Conservation (phyloP, 2,888 invertebrate genomes). For the Sabatieria punctata region DNA sequence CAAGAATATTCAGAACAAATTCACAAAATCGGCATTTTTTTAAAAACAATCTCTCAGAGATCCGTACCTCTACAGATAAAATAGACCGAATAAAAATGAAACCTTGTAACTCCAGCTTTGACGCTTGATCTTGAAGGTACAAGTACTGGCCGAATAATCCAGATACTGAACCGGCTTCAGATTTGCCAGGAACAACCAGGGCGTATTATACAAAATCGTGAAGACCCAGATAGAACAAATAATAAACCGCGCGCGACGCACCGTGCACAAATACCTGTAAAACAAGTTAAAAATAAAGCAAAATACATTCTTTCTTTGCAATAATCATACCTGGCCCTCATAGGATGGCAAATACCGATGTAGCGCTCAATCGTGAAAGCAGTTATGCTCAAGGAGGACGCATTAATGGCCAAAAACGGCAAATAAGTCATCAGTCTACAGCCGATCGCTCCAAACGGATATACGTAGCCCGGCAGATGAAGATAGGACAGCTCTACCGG, state of each 20-base stretch:
- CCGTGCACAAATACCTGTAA: conserved; percentile 40
- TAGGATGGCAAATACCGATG: conserved; percentile 47
- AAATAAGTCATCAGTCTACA: conserved; percentile 42
- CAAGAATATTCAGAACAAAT: too few species aligned
- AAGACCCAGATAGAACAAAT: conserved; percentile 43
- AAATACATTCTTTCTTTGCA: too few species aligned
- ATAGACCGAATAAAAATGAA: not conserved
- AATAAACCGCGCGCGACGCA: conserved; percentile 43
- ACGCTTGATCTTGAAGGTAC: conserved; percentile 36
- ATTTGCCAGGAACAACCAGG: conserved; percentile 44
- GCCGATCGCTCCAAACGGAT: conserved; percentile 32
- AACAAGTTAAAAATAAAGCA: not conserved
- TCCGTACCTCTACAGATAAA: too few species aligned
- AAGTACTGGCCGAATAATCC: conserved; percentile 18
- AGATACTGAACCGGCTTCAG: conserved; percentile 21
- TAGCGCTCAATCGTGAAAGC: too few species aligned
- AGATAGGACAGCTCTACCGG: conserved; percentile 38
- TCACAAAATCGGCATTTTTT: too few species aligned
- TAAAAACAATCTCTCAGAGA: too few species aligned
- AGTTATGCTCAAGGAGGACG: conserved; percentile 44
- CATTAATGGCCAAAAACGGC: conserved; percentile 46
- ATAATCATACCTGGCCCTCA: conserved; percentile 30
- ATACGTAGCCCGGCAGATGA: conserved; percentile 37
- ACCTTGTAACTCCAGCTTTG: conserved; percentile 24
- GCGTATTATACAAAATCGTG: conserved; percentile 42